These are phyloP conservation scores for Lasiurus cinereus DNA, from an alignment of 2,113 vertebrate species.

Conservation along the genomic window DNA sequence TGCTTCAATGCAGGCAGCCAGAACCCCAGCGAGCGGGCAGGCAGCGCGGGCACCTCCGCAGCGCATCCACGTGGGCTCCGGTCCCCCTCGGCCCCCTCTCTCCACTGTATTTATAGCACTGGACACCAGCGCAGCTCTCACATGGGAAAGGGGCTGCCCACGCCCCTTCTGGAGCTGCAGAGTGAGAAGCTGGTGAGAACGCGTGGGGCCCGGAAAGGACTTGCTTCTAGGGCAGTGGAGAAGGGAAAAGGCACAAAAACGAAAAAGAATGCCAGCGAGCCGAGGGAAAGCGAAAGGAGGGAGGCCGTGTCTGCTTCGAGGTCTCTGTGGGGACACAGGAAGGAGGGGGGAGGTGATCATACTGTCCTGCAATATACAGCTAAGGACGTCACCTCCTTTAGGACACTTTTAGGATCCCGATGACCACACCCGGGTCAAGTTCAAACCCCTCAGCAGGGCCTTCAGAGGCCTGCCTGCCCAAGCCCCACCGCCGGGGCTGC, in stretches of 20 bases:
- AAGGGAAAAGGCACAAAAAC: background rate
- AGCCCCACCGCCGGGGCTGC: background rate
- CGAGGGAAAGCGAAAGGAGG: background rate
- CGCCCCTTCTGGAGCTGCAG: background rate
- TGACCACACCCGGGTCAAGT: background rate
- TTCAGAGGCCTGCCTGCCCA: background rate
- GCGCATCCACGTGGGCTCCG: background rate
- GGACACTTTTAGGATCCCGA: background rate
- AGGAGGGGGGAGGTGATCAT: background rate
- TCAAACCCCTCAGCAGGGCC: background rate
- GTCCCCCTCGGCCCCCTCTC: background rate
- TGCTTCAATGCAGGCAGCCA: background rate
- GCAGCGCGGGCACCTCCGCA: background rate
- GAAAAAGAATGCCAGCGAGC: background rate
- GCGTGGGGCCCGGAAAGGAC: background rate
- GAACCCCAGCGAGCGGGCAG: background rate
- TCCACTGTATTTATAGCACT: background rate
- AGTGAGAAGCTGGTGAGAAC: background rate
- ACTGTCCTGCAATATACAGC: rapidly evolving
- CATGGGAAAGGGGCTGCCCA: background rate
- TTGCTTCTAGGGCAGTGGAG: background rate
- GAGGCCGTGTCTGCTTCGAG: background rate
- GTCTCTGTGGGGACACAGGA: background rate
- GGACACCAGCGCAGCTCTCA: background rate
- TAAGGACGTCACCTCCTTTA: background rate